Conservation (phyloP, 2,113 vertebrate species). For the Tragelaphus scriptus region DNA sequence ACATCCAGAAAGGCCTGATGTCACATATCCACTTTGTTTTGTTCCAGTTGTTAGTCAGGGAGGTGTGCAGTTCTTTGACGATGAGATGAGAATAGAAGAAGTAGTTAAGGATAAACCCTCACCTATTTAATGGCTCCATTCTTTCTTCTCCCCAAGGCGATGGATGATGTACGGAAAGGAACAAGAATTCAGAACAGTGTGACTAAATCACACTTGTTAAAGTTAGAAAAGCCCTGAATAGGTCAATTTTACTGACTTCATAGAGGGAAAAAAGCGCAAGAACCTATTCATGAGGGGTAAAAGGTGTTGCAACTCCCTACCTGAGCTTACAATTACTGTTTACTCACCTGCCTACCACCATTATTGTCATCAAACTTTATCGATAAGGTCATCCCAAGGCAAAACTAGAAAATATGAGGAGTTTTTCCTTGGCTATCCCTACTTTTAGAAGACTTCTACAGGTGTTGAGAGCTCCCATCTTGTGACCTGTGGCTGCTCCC, state of each 20-base stretch:
- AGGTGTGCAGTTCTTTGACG: constrained; percentile 25
- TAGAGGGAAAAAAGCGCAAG: constrained; percentile 55
- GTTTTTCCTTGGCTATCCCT: not conserved
- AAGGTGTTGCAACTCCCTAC: not conserved
- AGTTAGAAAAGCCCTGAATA: constrained; percentile 71
- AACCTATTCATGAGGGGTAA: constrained; percentile 52
- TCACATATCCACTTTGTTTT: not conserved
- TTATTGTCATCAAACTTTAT: constrained; percentile 65
- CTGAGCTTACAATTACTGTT: constrained; percentile 58
- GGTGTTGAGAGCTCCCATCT: not conserved
- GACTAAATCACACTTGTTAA: constrained; percentile 74
- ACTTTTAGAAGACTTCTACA: not conserved
- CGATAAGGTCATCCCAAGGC: constrained; percentile 40
- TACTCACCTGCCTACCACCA: constrained; percentile 52
- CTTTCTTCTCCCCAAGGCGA: constrained; percentile 49
- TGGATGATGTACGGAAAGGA: constrained; percentile 44
- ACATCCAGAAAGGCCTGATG: not conserved
- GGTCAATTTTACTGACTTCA: constrained; percentile 71
- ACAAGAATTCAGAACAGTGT: constrained; percentile 72
- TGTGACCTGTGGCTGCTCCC: not conserved
- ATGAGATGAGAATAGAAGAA: constrained; percentile 55
- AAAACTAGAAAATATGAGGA: constrained; percentile 9
- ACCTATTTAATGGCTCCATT: constrained; percentile 58
- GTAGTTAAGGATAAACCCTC: constrained; percentile 65
- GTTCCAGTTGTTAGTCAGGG: not conserved